Evolutionary conservation across 2,888 invertebrate species (phyloP), one percentile per base, ranked within the genome.

Genomic region (Netelia virgata): DNA sequence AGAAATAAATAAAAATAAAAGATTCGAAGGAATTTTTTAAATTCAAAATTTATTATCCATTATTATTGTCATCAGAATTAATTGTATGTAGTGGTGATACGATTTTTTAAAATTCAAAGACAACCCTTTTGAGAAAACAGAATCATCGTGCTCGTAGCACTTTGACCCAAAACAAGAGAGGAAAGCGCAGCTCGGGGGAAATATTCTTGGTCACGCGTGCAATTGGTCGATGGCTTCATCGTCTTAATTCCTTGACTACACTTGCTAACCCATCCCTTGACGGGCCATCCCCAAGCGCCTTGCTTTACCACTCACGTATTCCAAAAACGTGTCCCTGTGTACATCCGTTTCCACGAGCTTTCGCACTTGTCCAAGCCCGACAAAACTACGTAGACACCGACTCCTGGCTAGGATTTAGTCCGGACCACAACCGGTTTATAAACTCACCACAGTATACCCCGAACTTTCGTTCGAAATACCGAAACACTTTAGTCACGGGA

Each of bases 141-240:
- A 36, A 8, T 36, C 1, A 36, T 36, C 36, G 36, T 36, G 6
- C 36, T 36, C 36, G 36, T 36, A 36, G 11, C 14, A 14, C 14
- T 47, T 10, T 47, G 47, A 47, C 47, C 47, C 47, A 14, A 14
- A 47, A 47, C 16, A 10, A 57, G 1, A 8, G 20, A 18, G 1
- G 10, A 57, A 57, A 57, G 57, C 18, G 55, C 18, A 55, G 9
- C 57, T 57, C 18, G 50, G 20, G 20, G 16, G 10, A 28, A 74
- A 50, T 20, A 50, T 74, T 74, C 36, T 14, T 9, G 61, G 73
- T 50, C 50, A 63, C 50, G 53, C 28, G 63, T 18, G 63, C 50
- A 74, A 74, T 74, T 63, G 64, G 63, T 53, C 63, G 63, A 63
- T 50, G 74, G 28, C 18, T 63, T 59, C 41, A 72, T 14, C n/a